Evolutionary conservation across 2,888 invertebrate genomes (phyloP).

Genomic region (Vesta saturnalis): DNA sequence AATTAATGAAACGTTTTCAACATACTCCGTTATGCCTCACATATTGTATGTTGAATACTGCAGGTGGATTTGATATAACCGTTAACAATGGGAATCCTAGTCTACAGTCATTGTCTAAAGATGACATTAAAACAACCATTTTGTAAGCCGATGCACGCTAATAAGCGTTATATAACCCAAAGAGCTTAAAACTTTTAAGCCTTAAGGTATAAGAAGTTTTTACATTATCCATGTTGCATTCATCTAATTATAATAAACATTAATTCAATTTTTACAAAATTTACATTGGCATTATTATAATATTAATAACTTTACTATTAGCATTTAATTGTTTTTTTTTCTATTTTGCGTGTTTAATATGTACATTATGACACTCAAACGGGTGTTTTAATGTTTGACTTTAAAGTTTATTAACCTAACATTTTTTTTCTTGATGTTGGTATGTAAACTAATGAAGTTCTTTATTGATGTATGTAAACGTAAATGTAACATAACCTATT

Average conservation of each 20-base stretch:
- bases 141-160: constrained; percentile 11
- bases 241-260: background rate
- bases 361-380: too few species aligned
- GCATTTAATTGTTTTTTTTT: background rate
- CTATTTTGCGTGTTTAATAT: too few species aligned
- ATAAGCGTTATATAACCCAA: constrained; percentile 10
- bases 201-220: constrained; percentile 1
- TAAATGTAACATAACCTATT: too few species aligned
- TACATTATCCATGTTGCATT: background rate
- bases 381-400: too few species aligned
- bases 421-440: too few species aligned
- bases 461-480: too few species aligned
- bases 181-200: background rate
- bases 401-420: too few species aligned
- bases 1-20: background rate
- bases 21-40: too few species aligned
- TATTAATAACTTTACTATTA: background rate
- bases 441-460: too few species aligned
- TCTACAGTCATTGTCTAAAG: constrained; percentile 4
- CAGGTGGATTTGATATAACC: background rate
- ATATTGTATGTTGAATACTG: background rate
- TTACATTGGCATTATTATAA: background rate
- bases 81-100: background rate
- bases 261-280: background rate
- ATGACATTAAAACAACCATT: constrained; percentile 11